These are phyloP conservation scores for Dipodomys spectabilis DNA, from an alignment of 2,113 vertebrate genomes.

Conservation along the genomic window DNA sequence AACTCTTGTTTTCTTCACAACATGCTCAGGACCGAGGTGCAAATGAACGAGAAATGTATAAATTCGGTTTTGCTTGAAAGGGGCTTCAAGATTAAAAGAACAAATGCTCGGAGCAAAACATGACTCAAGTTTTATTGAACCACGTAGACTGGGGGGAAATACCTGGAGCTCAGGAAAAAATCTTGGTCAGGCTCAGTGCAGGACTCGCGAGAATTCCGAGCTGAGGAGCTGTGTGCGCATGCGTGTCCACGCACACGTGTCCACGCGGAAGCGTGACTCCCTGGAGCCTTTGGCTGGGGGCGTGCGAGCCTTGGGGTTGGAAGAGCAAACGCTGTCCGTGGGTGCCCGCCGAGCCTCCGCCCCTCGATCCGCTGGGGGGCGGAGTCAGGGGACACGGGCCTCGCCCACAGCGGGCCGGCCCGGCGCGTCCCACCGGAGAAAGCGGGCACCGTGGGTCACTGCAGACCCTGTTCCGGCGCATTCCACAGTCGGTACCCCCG, in stretches of 20 bases:
- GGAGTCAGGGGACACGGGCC: too few species aligned
- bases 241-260: neutral
- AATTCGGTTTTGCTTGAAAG: conserved; percentile 74
- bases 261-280: conserved; percentile 14
- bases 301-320: neutral
- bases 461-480: too few species aligned
- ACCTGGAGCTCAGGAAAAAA: conserved; percentile 72
- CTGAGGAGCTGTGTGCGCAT: neutral
- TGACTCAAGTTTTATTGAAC: conserved; percentile 80
- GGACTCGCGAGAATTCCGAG: conserved; percentile 57
- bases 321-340: too few species aligned
- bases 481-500: neutral
- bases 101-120: conserved; percentile 74
- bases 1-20: conserved; percentile 21
- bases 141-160: conserved; percentile 56
- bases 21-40: conserved; percentile 61
- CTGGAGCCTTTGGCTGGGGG: neutral
- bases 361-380: too few species aligned
- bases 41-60: conserved; percentile 77
- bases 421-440: too few species aligned
- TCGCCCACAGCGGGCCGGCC: too few species aligned
- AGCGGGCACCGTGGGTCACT: neutral
- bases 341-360: too few species aligned
- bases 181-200: conserved; percentile 68
- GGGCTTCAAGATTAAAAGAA: conserved; percentile 78